Evolutionary conservation across 2,888 invertebrate genomes (phyloP), one percentile per base, ranked within the genome.

Genomic region (Noctuana brunneofusca): DNA sequence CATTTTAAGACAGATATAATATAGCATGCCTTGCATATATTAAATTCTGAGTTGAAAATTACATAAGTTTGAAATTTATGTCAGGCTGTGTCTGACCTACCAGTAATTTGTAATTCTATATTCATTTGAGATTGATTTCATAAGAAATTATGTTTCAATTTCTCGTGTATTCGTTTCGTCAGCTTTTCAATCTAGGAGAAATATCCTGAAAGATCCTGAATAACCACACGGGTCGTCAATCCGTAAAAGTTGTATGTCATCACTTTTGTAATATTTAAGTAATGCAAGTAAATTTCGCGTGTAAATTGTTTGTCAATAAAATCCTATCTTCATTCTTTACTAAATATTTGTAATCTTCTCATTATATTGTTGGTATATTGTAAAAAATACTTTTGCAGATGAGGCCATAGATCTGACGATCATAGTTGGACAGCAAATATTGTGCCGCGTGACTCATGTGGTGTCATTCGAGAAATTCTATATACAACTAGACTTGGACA

Each of bases 371-470:
- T n/a, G n/a, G n/a, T n/a, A n/a, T n/a, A n/a, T n/a, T n/a, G n/a
- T n/a, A n/a, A n/a, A n/a, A 41, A 1, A 30, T 5, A n/a, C 6
- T 55, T 16, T 83, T 83, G 18, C 81, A 90, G 91, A 91, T 66
- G 91, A 91, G 74, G 87, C 91, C 0, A 89, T 90, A 63, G 90
- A 90, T 68, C 74, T 91, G 59, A 87, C 87, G 0, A 88, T 91
- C 41, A 85, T 91, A 24, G 81, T 87, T 22, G 86, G 88, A 12
- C 91, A 91, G 67, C 88, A 90, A 73, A 84, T 90, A n/a, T 63
- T 84, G 24, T 84, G 88, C 66, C 79, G 82, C 14, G 88, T 91
- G 52, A 89, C 90, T 0, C 84, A 89, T 63, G 84, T 90, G 18
- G 87, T 84, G 11, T 86, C 88, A 0, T 82, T 78, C 56, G 84